Evolutionary conservation across 2,113 vertebrate species (phyloP).

Genomic region (Campylomormyrus numenius): DNA sequence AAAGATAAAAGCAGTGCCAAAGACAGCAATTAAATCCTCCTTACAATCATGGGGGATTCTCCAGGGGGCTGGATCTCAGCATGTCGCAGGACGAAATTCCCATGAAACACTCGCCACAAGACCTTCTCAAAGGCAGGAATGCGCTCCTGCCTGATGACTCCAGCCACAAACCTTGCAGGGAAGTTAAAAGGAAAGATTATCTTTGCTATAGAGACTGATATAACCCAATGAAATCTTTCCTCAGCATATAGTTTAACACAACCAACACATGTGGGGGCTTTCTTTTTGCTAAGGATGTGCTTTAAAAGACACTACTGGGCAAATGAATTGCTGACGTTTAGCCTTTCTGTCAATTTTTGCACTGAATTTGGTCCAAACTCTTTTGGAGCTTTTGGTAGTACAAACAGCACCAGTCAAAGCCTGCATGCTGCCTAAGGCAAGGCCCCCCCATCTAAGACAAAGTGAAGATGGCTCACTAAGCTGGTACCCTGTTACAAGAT

Average conservation of each 20-base stretch:
- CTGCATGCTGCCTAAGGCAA: neutral
- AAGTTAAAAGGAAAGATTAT: neutral
- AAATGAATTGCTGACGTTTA: neutral
- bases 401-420: neutral
- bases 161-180: constrained; percentile 39
- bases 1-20: neutral
- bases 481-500: neutral
- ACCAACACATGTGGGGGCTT: neutral
- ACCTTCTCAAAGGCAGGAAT: constrained; percentile 46
- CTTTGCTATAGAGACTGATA: neutral
- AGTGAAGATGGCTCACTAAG: neutral
- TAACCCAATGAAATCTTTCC: neutral
- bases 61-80: constrained; percentile 31
- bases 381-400: neutral
- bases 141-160: constrained; percentile 43
- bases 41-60: constrained; percentile 19
- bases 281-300: neutral
- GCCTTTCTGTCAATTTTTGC: neutral
- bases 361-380: neutral
- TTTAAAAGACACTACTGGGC: neutral
- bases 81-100: constrained; percentile 42
- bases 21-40: neutral
- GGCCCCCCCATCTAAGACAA: neutral
- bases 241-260: neutral
- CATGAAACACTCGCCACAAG: constrained; percentile 46